phyloP scores from a whole-genome alignment of 2,888 invertebrate genomes.

The Rotaria sp. region DNA sequence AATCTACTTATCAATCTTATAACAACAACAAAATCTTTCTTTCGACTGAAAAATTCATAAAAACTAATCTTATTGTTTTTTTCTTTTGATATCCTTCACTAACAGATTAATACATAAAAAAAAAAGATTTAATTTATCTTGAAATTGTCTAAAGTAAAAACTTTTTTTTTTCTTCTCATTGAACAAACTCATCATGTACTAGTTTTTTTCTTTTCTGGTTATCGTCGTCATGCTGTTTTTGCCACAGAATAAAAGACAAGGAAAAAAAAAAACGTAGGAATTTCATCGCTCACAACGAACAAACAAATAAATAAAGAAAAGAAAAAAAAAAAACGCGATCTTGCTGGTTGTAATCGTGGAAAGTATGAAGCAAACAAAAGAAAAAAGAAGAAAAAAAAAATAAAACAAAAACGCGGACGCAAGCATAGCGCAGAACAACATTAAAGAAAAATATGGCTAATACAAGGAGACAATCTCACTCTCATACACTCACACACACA shows the following conservation, averaged over 20 bases:
- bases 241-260: background rate
- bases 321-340: background rate
- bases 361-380: background rate
- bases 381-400: background rate
- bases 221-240: background rate
- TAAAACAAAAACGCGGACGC: background rate
- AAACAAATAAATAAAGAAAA: background rate
- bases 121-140: no score
- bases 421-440: constrained; percentile 13
- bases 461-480: background rate
- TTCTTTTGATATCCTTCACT: no score
- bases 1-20: no score
- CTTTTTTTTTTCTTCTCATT: background rate
- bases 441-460: background rate
- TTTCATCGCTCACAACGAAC: constrained; percentile 13
- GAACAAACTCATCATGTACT: background rate
- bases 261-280: background rate
- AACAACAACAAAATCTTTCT: no score
- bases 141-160: no score
- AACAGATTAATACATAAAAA: no score
- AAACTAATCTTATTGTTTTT: no score
- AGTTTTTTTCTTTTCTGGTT: background rate
- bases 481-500: background rate
- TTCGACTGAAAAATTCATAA: no score
- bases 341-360: constrained; percentile 2